phyloP scores from a whole-genome alignment of 2,797 vertebrate species.

The Enteromius mattozi region DNA sequence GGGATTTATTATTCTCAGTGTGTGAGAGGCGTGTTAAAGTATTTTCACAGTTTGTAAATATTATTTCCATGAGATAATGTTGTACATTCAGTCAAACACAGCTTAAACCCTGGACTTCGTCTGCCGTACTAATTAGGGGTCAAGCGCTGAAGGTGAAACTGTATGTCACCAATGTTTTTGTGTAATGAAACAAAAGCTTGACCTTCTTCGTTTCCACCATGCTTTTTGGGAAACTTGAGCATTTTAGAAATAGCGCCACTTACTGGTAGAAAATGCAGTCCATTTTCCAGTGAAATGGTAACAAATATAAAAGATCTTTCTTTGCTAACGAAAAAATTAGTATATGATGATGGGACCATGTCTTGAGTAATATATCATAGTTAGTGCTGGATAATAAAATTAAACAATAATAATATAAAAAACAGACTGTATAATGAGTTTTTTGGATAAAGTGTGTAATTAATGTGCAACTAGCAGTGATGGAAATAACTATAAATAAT shows the following conservation, averaged over 20 bases:
- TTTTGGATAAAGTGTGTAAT: background rate
- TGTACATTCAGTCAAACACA: constrained; percentile 18
- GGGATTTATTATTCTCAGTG: constrained; percentile 21
- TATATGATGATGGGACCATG: background rate
- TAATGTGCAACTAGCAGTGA: background rate
- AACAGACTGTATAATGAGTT: background rate
- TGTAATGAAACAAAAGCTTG: background rate
- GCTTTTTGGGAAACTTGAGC: background rate
- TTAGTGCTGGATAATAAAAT: background rate
- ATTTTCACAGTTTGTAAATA: constrained; percentile 36
- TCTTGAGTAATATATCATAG: background rate
- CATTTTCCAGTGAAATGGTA: too few relatives aligned
- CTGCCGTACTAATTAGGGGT: background rate
- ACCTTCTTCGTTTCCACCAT: background rate
- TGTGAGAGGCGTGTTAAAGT: constrained; percentile 10
- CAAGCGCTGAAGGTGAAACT: background rate
- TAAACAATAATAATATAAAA: too few relatives aligned
- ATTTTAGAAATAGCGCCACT: background rate
- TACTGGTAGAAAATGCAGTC: background rate
- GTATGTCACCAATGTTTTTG: background rate
- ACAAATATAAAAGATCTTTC: background rate
- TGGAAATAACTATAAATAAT: too few relatives aligned
- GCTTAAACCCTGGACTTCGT: background rate
- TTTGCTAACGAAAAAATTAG: background rate
- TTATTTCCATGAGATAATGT: constrained; percentile 21